A percentile compares a stretch with the other conserved stretches of the same genome.
phyloP scores from a whole-genome alignment of 2,888 invertebrate species.

The Neoaliturus tenellus region DNA sequence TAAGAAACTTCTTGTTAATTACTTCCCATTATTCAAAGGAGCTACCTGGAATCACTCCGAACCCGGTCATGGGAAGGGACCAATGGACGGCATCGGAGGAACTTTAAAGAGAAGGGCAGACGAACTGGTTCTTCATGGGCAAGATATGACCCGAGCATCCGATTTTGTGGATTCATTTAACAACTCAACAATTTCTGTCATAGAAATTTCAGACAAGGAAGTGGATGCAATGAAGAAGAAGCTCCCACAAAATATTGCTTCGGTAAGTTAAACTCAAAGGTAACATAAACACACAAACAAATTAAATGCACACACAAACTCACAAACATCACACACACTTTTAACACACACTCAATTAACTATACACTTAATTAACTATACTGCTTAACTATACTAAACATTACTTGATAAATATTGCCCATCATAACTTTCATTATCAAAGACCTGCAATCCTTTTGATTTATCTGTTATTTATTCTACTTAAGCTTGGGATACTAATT shows the following conservation, averaged over 20 bases:
- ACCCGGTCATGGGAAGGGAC: conserved; percentile 14
- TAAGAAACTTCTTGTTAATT: background rate
- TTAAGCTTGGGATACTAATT: too few relatives aligned
- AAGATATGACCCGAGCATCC: background rate
- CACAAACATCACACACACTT: too few relatives aligned
- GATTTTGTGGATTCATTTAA: conserved; percentile 8
- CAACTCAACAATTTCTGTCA: background rate
- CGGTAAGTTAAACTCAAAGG: background rate
- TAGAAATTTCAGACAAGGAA: background rate
- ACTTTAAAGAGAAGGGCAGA: conserved; percentile 15
- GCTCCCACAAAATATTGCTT: conserved; percentile 2
- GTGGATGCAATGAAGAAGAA: conserved; percentile 12
- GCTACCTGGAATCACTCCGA: conserved; percentile 4
- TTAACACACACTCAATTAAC: background rate
- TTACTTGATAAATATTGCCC: background rate
- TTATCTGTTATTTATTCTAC: too few relatives aligned
- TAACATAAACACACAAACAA: background rate
- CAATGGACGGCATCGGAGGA: conserved; percentile 6
- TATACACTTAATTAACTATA: background rate
- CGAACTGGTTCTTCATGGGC: background rate
- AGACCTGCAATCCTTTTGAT: background rate
- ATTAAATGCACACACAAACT: background rate
- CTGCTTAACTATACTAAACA: background rate
- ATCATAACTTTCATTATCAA: background rate
- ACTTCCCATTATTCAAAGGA: background rate